Evolutionary conservation across 2,113 vertebrate genomes (phyloP).

Genomic region (Lophochroa leadbeateri): DNA sequence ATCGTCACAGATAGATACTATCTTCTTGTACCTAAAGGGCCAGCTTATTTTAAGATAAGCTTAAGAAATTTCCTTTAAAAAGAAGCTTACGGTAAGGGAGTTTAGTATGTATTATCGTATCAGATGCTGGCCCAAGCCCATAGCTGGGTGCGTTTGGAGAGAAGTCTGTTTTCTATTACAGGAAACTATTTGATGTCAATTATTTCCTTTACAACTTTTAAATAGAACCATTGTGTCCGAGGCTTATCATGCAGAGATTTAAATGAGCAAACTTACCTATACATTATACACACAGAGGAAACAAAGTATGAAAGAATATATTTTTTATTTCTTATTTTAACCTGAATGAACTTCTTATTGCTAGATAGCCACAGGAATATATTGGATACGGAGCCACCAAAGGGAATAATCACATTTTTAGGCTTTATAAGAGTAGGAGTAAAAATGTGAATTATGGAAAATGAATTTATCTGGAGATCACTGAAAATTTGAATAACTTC

Average conservation of each 20-base stretch:
- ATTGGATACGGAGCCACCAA: background rate
- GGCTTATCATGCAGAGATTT: background rate
- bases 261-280: background rate
- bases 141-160: background rate
- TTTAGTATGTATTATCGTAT: too few species aligned
- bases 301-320: background rate
- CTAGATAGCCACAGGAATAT: background rate
- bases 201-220: constrained; percentile 32
- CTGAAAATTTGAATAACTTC: background rate
- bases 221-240: background rate
- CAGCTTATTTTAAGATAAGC: too few species aligned
- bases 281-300: background rate
- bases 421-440: background rate
- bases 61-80: too few species aligned
- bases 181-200: background rate
- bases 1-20: background rate
- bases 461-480: background rate
- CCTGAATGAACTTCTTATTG: background rate
- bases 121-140: background rate
- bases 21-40: too few species aligned
- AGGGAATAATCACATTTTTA: background rate
- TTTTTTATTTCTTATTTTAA: background rate
- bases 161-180: background rate
- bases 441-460: background rate
- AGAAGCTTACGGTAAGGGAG: too few species aligned